A percentile compares a stretch with the other conserved stretches of the same genome.
phyloP scores from a whole-genome alignment of 2,888 invertebrate genomes.

The Idaea dimidiata region DNA sequence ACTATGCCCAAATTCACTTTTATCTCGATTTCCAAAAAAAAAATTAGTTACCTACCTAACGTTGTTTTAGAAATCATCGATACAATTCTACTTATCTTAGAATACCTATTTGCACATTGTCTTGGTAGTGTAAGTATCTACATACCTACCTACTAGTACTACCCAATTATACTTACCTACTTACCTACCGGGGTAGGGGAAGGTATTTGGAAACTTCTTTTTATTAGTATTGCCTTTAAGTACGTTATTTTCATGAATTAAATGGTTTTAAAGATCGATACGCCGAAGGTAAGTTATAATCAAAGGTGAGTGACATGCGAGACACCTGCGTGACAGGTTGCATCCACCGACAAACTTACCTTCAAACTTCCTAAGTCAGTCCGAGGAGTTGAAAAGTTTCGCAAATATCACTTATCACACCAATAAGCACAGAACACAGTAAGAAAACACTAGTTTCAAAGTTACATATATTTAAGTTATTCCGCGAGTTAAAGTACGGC shows the following conservation, averaged over 20 bases:
- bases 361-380: conserved; percentile 42
- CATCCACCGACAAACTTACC: conserved; percentile 59
- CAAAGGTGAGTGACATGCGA: conserved; percentile 71
- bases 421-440: conserved; percentile 45
- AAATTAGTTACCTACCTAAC: no score
- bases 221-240: not conserved
- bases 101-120: no score
- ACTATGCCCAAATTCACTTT: no score
- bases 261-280: conserved; percentile 12
- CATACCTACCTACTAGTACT: no score
- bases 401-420: conserved; percentile 38
- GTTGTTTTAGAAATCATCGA: no score
- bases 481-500: conserved; percentile 57
- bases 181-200: no score
- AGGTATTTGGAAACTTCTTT: not conserved
- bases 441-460: conserved; percentile 48
- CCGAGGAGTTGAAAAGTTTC: conserved; percentile 37
- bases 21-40: no score
- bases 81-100: no score
- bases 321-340: conserved; percentile 80
- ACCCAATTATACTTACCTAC: not conserved
- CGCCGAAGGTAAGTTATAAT: conserved; percentile 14
- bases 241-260: conserved; percentile 4
- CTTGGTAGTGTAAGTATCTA: no score
- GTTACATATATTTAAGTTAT: conserved; percentile 60